These are phyloP conservation scores for Xiphorhynchus elegans DNA, from an alignment of 2,113 vertebrate species.

Conservation along the genomic window DNA sequence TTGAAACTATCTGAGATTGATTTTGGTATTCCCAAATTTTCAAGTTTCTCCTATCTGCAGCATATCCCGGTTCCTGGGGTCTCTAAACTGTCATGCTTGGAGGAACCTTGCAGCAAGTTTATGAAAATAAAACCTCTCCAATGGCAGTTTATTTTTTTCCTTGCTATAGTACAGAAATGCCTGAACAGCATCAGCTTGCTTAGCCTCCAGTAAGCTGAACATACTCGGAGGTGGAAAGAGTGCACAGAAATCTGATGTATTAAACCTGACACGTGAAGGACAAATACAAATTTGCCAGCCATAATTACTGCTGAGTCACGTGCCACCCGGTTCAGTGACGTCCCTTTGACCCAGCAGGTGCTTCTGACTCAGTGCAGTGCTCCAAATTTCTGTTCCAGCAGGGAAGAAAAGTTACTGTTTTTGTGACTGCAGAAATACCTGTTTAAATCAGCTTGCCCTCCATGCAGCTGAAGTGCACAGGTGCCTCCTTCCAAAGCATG, in stretches of 20 bases:
- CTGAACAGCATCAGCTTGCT: not conserved
- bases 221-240: not conserved
- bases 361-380: rapidly evolving
- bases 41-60: not conserved
- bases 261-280: not conserved
- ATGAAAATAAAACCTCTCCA: not conserved
- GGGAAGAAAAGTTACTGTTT: not conserved
- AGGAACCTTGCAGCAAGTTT: not conserved
- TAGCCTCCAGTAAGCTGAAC: not conserved
- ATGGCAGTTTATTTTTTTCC: not conserved
- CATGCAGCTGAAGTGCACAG: not conserved
- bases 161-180: not conserved
- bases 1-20: not conserved
- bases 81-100: not conserved
- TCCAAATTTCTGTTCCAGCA: not conserved
- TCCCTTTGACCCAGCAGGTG: not conserved
- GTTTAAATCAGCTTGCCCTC: not conserved
- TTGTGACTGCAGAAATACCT: not conserved
- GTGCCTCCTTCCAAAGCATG: not conserved
- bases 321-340: not conserved
- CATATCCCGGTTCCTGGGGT: not conserved
- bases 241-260: not conserved
- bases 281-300: conserved; percentile 7
- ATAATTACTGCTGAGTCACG: not conserved
- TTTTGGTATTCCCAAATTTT: not conserved